Evolutionary conservation across 2,888 invertebrate genomes (phyloP), one percentile per base, ranked within the genome.

Genomic region (Ophioninae sp.): DNA sequence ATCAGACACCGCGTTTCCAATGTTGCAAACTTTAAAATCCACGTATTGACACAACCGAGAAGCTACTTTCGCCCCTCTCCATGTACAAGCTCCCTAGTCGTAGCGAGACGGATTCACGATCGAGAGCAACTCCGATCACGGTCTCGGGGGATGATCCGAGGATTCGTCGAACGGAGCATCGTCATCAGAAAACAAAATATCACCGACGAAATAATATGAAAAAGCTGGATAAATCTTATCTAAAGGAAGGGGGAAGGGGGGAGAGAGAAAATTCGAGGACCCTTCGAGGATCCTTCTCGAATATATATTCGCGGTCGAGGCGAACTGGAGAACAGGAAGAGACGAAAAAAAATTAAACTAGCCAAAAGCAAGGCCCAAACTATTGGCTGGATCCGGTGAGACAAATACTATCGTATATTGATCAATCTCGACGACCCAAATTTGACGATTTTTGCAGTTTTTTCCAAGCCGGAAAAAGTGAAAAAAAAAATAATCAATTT

Each of bases 61-160:
- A 51, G 68, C 65, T 51, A 67, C 79, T 67, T 59, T 79, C 73
- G 71, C 79, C 37, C 67, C 79, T 79, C 39, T 75, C 88, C 87
- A 30, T 2, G 30, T 87, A 87, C 88, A 89, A 44, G 41, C n/a
- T 56, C 44, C n/a, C 44, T 39, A 69, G 51, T 20, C 6, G 6
- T 71, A 17, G 17, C 69, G 23, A 68, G 22, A 68, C 13, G 7
- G 13, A 17, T 13, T 17, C 51, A 44, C 13, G 51, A 51, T 51
- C 13, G 44, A 68, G 51, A 30, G 51, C 30, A 68, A 23, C 23
- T 6, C 30, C 44, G 68, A 22, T 23, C n/a, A 30, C 51, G 13
- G 51, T 51, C 22, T 13, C 17, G 51, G 13, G 13, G 6, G 22
- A 68, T 23, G 68, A 68, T 6, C 23, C 9, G 23, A 51, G 30